These are phyloP conservation scores for Cliona cf. orientalis DNA, from an alignment of 37 sponge, comb jelly and placozoan genomes.

Conservation along the genomic window DNA sequence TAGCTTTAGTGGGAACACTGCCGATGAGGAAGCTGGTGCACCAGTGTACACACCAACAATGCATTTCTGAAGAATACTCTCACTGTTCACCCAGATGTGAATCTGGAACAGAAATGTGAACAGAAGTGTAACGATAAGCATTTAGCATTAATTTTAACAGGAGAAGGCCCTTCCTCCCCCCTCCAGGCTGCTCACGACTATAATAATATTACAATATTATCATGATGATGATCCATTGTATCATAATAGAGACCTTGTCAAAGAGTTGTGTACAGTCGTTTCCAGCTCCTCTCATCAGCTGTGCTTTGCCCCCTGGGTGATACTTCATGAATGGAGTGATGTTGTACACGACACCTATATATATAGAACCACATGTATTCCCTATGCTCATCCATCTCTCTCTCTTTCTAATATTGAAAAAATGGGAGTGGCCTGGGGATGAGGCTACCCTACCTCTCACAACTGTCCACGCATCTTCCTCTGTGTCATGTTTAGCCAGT, in stretches of 20 bases:
- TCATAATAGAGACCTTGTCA: slow-evolving; percentile 58
- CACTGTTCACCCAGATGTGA: slow-evolving; percentile 54
- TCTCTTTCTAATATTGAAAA: neutral
- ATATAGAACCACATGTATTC: neutral
- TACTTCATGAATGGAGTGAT: slow-evolving; percentile 85
- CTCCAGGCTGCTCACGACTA: too few species aligned
- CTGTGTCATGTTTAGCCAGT: slow-evolving; percentile 68
- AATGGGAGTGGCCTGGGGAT: neutral
- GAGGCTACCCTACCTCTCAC: slow-evolving; percentile 61
- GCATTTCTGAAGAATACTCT: slow-evolving; percentile 31
- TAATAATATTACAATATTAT: neutral
- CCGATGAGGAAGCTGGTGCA: too few species aligned
- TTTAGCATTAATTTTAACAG: too few species aligned
- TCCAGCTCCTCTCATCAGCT: slow-evolving; percentile 96
- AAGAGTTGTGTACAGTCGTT: slow-evolving; percentile 89
- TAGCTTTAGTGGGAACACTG: too few species aligned
- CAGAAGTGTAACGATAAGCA: too few species aligned
- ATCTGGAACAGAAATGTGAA: slow-evolving; percentile 19
- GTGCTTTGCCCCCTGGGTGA: slow-evolving; percentile 90
- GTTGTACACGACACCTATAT: slow-evolving; percentile 87
- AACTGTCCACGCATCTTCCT: slow-evolving; percentile 88
- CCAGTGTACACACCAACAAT: slow-evolving; percentile 12
- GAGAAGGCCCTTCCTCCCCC: too few species aligned
- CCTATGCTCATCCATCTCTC: neutral
- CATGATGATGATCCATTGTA: neutral